A percentile compares a stretch with the other conserved stretches of the same genome.
Evolutionary conservation across 2,113 vertebrate species (phyloP).

Genomic region (Trochalopteron elliotii): DNA sequence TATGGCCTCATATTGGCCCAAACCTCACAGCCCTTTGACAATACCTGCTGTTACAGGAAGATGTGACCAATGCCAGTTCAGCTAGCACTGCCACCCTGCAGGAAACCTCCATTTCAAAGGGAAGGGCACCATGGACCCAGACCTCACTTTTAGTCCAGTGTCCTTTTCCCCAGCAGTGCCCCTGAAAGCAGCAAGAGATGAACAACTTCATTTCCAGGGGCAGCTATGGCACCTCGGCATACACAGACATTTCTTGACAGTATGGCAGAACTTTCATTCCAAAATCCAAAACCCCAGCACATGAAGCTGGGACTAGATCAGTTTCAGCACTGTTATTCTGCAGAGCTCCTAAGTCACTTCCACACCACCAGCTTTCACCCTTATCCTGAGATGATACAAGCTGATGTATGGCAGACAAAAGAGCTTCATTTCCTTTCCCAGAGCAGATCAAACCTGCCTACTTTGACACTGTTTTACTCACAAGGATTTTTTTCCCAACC

Average conservation of each 20-base stretch:
- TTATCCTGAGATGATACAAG: not conserved
- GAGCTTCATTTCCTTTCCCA: not conserved
- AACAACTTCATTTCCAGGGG: not conserved
- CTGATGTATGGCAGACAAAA: not conserved
- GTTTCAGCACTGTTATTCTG: not conserved
- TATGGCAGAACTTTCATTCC: not conserved
- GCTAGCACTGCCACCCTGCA: not conserved
- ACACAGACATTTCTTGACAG: accelerated
- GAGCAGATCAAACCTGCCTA: not conserved
- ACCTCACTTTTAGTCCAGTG: not conserved
- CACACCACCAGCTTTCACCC: not conserved
- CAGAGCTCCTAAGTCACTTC: not conserved
- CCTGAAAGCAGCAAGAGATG: not conserved
- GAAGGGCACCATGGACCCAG: not conserved
- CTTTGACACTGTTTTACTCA: not conserved
- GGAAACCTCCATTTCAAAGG: not conserved
- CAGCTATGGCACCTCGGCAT: accelerated
- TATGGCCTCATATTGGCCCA: accelerated
- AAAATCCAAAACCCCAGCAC: not conserved
- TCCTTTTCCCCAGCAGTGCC: not conserved
- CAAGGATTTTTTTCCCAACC: not conserved
- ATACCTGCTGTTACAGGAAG: not conserved
- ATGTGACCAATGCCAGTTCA: not conserved
- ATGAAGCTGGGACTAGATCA: not conserved
- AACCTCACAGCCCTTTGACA: not conserved